Evolutionary conservation across 2,888 invertebrate genomes (phyloP).

Genomic region (Pollenia amentaria): DNA sequence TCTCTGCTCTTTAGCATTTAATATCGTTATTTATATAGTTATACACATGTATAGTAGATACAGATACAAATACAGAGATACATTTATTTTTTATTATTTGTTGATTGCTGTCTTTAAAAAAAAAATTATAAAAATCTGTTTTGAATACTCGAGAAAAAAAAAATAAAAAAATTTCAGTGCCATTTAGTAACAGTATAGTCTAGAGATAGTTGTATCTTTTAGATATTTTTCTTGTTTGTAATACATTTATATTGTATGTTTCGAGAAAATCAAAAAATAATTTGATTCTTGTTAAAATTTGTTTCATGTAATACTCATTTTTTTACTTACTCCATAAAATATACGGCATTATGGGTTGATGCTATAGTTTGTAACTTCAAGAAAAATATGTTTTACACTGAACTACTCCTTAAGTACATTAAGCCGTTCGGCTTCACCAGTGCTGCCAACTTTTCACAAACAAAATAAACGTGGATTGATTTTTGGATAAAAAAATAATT

Average conservation of each 20-base stretch:
- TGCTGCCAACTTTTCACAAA: too few species aligned
- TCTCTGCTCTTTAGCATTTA: constrained; percentile 66
- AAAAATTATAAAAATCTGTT: constrained; percentile 49
- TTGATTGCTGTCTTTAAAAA: neutral
- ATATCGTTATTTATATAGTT: constrained; percentile 54
- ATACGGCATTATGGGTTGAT: too few species aligned
- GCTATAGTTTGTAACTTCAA: too few species aligned
- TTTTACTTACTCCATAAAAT: too few species aligned
- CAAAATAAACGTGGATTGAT: too few species aligned
- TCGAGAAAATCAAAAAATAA: constrained; percentile 63
- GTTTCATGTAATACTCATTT: neutral
- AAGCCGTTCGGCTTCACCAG: too few species aligned
- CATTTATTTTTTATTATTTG: neutral
- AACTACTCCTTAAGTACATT: too few species aligned
- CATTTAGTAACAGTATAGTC: too few species aligned
- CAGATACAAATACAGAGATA: neutral
- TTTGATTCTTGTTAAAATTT: constrained; percentile 53
- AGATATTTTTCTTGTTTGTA: neutral
- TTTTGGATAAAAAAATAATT: too few species aligned
- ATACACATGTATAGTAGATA: neutral
- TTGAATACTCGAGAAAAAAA: neutral
- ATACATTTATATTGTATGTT: neutral
- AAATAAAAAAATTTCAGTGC: neutral
- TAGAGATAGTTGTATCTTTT: neutral
- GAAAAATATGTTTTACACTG: too few species aligned